phyloP scores from a whole-genome alignment of 2,888 invertebrate genomes.

The Platerodrilus igneus region DNA sequence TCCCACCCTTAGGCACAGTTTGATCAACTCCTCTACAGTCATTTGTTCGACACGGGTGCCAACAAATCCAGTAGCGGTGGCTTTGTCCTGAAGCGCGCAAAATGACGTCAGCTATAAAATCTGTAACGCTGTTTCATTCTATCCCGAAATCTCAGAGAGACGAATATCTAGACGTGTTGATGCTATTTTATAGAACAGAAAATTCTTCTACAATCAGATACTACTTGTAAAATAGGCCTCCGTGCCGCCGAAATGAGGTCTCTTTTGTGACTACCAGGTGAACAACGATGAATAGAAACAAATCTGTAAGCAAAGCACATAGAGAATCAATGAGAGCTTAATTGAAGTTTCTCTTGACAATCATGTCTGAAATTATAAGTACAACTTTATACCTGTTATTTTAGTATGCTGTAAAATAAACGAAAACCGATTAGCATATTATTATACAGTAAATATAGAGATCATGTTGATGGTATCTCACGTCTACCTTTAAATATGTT shows the following conservation, averaged over 20 bases:
- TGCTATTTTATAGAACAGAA: slow-evolving; percentile 21
- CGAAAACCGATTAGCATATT: too few species aligned
- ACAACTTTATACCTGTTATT: too few species aligned
- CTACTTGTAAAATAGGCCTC: slow-evolving; percentile 37
- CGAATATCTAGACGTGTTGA: slow-evolving; percentile 4
- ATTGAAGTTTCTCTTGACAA: too few species aligned
- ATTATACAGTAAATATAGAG: too few species aligned
- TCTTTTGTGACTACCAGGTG: slow-evolving; percentile 39
- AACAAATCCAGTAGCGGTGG: slow-evolving; percentile 46
- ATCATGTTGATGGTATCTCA: too few species aligned
- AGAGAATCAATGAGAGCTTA: too few species aligned
- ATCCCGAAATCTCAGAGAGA: slow-evolving; percentile 3
- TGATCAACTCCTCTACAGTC: slow-evolving; percentile 48
- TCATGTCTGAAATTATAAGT: too few species aligned
- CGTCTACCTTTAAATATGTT: too few species aligned
- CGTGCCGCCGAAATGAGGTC: slow-evolving; percentile 35
- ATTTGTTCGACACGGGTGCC: slow-evolving; percentile 51
- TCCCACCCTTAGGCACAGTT: slow-evolving; percentile 39
- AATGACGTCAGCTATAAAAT: slow-evolving; percentile 15
- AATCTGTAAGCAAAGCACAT: slow-evolving; percentile 43
- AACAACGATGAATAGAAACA: slow-evolving; percentile 38
- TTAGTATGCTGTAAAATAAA: too few species aligned
- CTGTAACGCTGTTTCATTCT: slow-evolving; percentile 6
- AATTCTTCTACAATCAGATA: slow-evolving; percentile 33
- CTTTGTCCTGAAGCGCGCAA: slow-evolving; percentile 31